Base-by-base conservation (phyloP, 2,888 invertebrate species). In the Drosophila aldrichi region DNA sequence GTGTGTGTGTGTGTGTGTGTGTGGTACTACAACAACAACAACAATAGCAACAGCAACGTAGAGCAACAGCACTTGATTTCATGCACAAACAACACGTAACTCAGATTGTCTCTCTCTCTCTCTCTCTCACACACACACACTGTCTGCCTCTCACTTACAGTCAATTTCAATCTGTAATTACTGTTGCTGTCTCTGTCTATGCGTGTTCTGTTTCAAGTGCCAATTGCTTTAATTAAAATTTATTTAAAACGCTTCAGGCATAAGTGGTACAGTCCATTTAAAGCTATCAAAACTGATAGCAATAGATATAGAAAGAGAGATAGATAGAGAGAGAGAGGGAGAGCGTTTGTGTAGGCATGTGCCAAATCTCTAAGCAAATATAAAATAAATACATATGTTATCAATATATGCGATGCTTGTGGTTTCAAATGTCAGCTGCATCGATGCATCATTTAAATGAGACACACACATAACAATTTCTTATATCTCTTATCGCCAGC, bases 211-310 rank as follows among this genome's bases (percentile, higher is more conserved):
- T 83, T 74, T 83, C 84, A 70, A 89, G 84, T 77, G 75, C 73
- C 88, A 85, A 76, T 89, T 89, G 86, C 70, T 85, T 85, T 85
- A 85, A 85, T 85, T 85, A 89, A 85, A 77, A 89, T 81, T 84
- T 79, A 84, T 88, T 89, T 88, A 79, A 85, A 87, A 73, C 70
- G 69, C 57, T 88, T 86, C 62, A 65, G 70, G 70, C 66, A 38
- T 46, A 88, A 76, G 64, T 70, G 79, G 75, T 55, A 38, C 41
- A 36, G 38, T 6, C 51, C 49, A 65, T 59, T 41, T 51, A 55
- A 49, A 18, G 20, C 29, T 10, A 16, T 32, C 20, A 12, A 67
- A 66, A 14, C 8, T 3, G 22, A 44, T 44, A 22, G 3, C 16
- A n/a, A 40, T 1, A n/a, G 40, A n/a, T 3, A 1, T 1, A 18